phyloP scores from a whole-genome alignment of 2,888 invertebrate genomes.

The Bruchidius siliquastri region DNA sequence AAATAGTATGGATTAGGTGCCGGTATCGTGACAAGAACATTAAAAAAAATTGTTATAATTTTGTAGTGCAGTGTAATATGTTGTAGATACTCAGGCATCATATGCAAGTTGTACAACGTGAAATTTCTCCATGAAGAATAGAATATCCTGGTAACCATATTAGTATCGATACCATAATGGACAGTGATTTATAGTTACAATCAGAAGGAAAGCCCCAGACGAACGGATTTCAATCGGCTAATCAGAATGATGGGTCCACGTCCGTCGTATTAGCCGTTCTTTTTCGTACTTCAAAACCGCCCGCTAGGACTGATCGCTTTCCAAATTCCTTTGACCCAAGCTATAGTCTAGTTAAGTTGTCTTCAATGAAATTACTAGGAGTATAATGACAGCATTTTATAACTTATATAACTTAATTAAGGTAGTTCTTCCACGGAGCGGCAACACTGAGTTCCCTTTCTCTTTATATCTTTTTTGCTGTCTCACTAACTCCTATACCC shows the following conservation, averaged over 20 bases:
- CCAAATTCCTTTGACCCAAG: neutral
- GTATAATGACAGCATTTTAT: too few relatives aligned
- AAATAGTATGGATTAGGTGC: too few relatives aligned
- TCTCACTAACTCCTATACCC: too few relatives aligned
- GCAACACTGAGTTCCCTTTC: too few relatives aligned
- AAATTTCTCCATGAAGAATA: neutral
- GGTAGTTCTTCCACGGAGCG: too few relatives aligned
- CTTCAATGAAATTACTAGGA: too few relatives aligned
- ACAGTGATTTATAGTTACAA: neutral
- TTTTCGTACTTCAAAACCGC: neutral
- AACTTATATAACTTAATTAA: too few relatives aligned
- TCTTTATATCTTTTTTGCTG: too few relatives aligned
- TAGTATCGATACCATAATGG: neutral
- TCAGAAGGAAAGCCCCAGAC: neutral
- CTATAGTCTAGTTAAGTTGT: too few relatives aligned
- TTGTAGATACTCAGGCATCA: neutral
- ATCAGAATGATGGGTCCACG: neutral
- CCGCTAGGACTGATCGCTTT: neutral
- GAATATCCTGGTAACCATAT: neutral
- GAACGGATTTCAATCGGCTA: neutral
- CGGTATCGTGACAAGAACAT: too few relatives aligned
- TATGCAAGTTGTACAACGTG: neutral
- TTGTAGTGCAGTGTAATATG: constrained; percentile 12
- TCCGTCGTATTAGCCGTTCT: neutral
- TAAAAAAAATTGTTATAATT: too few relatives aligned